Evolutionary conservation across 2,888 invertebrate species (phyloP), one percentile per base, ranked within the genome.

Genomic region (Ophion obscuratus): DNA sequence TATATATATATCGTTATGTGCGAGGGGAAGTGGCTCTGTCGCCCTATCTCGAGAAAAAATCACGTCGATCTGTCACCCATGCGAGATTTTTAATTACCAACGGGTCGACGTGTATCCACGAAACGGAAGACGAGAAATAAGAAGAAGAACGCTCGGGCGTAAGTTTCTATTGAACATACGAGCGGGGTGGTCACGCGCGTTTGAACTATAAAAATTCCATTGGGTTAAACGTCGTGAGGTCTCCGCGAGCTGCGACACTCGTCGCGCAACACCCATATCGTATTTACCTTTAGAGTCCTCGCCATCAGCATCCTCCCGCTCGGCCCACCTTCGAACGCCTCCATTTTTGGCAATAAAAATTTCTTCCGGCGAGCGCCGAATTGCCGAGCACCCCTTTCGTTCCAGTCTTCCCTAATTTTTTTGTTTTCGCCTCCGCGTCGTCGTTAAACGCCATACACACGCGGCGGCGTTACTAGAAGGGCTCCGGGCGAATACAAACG

Each of bases 331-430:
- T 31, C 47, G 77, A 57, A 64, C 64, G 77, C 66, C 59, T 53
- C 40, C 57, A 59, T 74, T 81, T 81, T 81, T 31, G 83, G 82
- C 64, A 57, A 92, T 92, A 92, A 93, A 92, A 93, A 93, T 93
- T 90, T 92, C 91, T 92, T 91, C 90, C 90, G 90, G 2, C 2
- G 88, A 90, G 89, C 89, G 86, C 88, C 84, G 84, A 87, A 88
- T 88, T 88, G 85, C 88, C 84, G 64, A 85, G 86, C 75, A 84
- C 79, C 76, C 81, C 74, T 67, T 80, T 59, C 73, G 67, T 79
- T 82, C 62, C 76, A 70, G 53, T 24, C 67, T 57, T 61, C 36
- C 31, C 20, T 2, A 36, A 59, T 31, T 27, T 75, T 70, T 47
- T 53, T 24, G 59, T 14, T 61, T 59, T 71, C 66, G 27, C 40